Evolutionary conservation across 2,113 vertebrate species (phyloP), one percentile per base, ranked within the genome.

Genomic region (Catharus minimus): DNA sequence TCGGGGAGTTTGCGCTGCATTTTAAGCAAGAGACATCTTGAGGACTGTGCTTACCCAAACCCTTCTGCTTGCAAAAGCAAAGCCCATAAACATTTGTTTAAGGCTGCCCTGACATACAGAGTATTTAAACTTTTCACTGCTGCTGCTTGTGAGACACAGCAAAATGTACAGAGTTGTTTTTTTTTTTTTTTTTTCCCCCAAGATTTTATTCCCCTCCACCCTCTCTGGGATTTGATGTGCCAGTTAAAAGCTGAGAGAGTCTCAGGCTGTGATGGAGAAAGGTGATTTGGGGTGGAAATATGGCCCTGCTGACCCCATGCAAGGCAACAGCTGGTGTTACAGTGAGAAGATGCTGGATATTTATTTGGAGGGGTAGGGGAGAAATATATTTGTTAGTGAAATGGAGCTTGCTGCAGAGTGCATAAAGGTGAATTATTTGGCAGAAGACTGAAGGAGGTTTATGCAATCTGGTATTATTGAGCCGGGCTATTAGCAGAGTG

Each of bases 351-450:
- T 93, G 86, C 92, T 90, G 91, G 95, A 91, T 97, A 97, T 98
- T 97, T 97, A 97, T 98, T 96, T 97, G 97, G 93, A 96, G 95
- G 97, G 96, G 91, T 94, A 97, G 94, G 79, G 76, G 76, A 97
- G 96, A 98, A 97, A 98, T 97, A 97, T 97, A 98, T 98, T 98
- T 97, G 97, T 97, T 97, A 98, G 98, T 98, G 97, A 98, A 98
- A 98, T 97, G 96, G 97, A 97, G 96, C 97, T 97, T 97, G 93
- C 97, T 97, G 94, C 92, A 95, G 96, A 97, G 97, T 97, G 97
- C 97, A 96, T 97, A 97, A 97, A 97, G 97, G 97, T 98, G 98
- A 98, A 97, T 98, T 98, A 98, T 97, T 97, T 97, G 97, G 94
- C 96, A 97, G 97, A 96, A 69, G 91, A 89, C 97, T 96, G 96